These are phyloP conservation scores for Drosophila koepferae DNA, from an alignment of 2,888 invertebrate genomes.

Conservation along the genomic window DNA sequence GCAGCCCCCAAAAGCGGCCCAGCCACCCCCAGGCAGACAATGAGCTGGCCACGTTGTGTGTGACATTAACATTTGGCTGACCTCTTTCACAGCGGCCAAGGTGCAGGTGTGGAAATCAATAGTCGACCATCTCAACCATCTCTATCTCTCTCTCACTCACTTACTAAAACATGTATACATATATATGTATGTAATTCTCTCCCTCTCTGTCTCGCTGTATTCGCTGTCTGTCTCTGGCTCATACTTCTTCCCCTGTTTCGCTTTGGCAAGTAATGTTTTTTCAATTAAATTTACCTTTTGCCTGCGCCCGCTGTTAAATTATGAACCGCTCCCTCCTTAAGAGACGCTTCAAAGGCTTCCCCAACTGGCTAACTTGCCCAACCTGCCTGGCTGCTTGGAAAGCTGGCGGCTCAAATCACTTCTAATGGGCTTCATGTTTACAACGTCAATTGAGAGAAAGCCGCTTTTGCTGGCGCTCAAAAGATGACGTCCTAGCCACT, in stretches of 20 bases:
- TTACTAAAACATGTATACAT: background rate
- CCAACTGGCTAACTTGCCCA: slow-evolving; percentile 25
- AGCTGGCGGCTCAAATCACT: slow-evolving; percentile 77
- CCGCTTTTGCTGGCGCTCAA: slow-evolving; percentile 67
- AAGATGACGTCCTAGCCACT: slow-evolving; percentile 52
- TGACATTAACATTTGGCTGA: slow-evolving; percentile 82
- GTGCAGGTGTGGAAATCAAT: slow-evolving; percentile 72
- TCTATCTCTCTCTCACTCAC: background rate
- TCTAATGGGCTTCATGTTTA: slow-evolving; percentile 82
- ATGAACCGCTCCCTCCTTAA: slow-evolving; percentile 48
- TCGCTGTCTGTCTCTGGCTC: background rate
- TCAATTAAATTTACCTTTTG: slow-evolving; percentile 72
- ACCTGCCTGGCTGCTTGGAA: slow-evolving; percentile 40
- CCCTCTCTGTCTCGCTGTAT: background rate
- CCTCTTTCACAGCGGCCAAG: slow-evolving; percentile 81
- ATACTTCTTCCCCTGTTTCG: background rate
- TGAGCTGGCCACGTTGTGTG: slow-evolving; percentile 58
- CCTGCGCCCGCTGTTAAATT: slow-evolving; percentile 61
- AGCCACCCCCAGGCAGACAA: slow-evolving; percentile 50
- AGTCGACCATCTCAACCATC: slow-evolving; percentile 38
- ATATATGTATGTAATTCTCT: no score
- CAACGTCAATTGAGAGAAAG: slow-evolving; percentile 83
- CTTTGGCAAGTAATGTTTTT: slow-evolving; percentile 64
- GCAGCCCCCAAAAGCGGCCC: slow-evolving; percentile 18
- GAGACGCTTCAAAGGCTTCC: slow-evolving; percentile 74